Conservation (phyloP, 2,797 vertebrate genomes). For the Bufotes viridis region DNA sequence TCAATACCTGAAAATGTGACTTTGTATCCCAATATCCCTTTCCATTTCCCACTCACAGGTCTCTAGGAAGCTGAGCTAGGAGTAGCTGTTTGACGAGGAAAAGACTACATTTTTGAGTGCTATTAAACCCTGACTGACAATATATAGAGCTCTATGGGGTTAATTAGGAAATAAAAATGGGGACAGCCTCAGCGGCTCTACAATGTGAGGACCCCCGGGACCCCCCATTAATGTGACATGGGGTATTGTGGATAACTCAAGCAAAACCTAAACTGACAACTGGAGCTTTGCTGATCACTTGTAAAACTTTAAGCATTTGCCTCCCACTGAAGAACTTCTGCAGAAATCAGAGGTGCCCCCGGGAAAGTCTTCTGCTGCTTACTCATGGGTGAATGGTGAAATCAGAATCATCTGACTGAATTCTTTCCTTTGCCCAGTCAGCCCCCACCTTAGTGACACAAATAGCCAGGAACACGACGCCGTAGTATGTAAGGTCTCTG, state of each 20-base stretch:
- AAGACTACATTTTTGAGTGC: no score
- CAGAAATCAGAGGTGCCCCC: neutral
- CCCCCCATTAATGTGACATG: neutral
- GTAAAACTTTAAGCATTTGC: neutral
- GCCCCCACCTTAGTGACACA: constrained; percentile 64
- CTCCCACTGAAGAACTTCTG: neutral
- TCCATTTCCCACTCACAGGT: no score
- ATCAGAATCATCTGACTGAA: constrained; percentile 68
- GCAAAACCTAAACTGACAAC: neutral
- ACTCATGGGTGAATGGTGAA: constrained; percentile 63
- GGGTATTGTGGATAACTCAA: neutral
- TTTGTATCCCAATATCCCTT: no score
- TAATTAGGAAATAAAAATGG: no score
- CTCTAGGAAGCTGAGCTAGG: no score
- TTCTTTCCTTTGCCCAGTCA: constrained; percentile 67
- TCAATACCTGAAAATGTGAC: no score
- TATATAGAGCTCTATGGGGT: no score
- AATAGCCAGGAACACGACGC: constrained; percentile 66
- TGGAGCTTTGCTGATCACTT: neutral
- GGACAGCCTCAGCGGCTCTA: no score
- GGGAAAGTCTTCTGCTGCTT: constrained; percentile 32
- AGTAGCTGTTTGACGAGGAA: no score
- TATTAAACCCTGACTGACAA: no score
- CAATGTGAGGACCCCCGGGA: neutral
- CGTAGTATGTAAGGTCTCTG: constrained; percentile 63